phyloP scores from a whole-genome alignment of 2,113 vertebrate genomes.

The Brevimyrus niger region DNA sequence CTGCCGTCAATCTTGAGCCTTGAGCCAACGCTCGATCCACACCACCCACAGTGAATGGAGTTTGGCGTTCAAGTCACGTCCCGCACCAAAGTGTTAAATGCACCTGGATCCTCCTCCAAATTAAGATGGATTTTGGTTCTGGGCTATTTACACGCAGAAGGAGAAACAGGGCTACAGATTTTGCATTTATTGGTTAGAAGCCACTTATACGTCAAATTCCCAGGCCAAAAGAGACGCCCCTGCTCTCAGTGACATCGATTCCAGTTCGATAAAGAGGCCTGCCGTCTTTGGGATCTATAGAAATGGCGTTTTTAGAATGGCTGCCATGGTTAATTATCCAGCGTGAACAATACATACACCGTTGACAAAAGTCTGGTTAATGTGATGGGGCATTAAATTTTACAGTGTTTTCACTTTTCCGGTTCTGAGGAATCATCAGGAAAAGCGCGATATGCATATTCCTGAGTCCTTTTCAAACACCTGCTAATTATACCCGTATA shows the following conservation, averaged over 20 bases:
- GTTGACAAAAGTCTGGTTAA: neutral
- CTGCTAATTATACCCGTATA: neutral
- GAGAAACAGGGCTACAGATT: neutral
- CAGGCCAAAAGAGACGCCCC: neutral
- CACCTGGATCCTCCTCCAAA: neutral
- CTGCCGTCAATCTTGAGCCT: neutral
- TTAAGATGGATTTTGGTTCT: neutral
- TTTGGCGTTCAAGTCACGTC: neutral
- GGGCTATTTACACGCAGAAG: neutral
- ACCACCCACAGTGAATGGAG: neutral
- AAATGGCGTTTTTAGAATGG: neutral
- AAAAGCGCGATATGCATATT: neutral
- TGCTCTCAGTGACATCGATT: neutral
- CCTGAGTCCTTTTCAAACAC: neutral
- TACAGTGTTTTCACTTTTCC: neutral
- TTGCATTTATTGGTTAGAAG: neutral
- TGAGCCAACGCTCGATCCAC: neutral
- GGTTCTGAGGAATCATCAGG: neutral
- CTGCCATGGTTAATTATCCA: neutral
- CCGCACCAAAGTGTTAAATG: neutral
- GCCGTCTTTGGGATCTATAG: neutral
- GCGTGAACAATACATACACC: neutral
- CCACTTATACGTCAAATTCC: neutral
- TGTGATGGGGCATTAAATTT: neutral
- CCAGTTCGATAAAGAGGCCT: neutral